A percentile compares a stretch with the other conserved stretches of the same genome.
Evolutionary conservation across 2,113 vertebrate genomes (phyloP).

Genomic region (Psephotus haematonotus): DNA sequence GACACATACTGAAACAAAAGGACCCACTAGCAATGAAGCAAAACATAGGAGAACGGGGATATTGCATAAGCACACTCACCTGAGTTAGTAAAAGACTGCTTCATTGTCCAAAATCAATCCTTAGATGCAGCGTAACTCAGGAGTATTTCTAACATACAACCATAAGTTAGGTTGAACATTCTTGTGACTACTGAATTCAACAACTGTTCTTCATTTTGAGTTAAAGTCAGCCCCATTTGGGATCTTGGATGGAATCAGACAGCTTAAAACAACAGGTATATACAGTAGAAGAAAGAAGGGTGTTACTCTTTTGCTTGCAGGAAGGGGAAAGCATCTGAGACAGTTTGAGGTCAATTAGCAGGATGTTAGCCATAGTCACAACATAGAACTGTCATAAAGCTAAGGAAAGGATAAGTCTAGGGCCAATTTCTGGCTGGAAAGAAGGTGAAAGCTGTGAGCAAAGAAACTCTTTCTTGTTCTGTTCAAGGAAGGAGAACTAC

Average conservation of each 20-base stretch:
- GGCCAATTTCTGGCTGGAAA: not conserved
- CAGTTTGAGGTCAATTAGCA: not conserved
- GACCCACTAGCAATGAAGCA: not conserved
- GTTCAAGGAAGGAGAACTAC: not conserved
- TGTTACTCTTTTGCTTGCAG: not conserved
- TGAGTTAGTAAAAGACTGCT: not conserved
- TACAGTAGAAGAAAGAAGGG: not conserved
- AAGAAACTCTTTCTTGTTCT: not conserved
- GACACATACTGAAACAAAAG: not conserved
- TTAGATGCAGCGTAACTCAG: not conserved
- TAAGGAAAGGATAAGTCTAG: not conserved
- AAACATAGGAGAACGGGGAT: not conserved
- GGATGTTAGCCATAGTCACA: not conserved
- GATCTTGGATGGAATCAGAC: not conserved
- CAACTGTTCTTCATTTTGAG: not conserved
- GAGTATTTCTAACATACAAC: not conserved
- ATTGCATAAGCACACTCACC: not conserved
- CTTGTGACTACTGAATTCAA: not conserved
- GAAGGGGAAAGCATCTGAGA: not conserved
- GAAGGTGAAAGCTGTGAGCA: not conserved
- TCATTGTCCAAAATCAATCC: not conserved
- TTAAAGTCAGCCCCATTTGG: not conserved
- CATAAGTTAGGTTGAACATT: not conserved
- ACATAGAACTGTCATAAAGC: not conserved
- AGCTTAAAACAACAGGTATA: not conserved